A percentile compares a stretch with the other conserved stretches of the same genome.
Evolutionary conservation across 2,797 vertebrate species (phyloP).

Genomic region (Moxostoma hubbsi): DNA sequence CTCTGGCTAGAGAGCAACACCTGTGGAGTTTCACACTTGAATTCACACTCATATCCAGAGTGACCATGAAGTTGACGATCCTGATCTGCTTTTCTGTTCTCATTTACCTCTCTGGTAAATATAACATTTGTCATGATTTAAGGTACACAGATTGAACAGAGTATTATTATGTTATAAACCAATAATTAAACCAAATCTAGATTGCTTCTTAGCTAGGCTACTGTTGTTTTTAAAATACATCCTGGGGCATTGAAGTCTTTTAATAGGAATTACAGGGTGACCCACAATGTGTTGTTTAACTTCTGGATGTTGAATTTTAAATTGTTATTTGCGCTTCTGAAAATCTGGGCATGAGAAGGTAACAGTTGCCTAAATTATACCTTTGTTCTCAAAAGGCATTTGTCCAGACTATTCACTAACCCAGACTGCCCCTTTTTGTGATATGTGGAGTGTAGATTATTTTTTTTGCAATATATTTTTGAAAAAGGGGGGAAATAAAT

Average conservation of each 20-base stretch:
- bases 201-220: neutral
- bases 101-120: constrained; percentile 4
- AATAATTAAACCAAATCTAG: neutral
- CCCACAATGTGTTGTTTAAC: neutral
- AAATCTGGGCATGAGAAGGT: neutral
- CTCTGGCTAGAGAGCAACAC: neutral
- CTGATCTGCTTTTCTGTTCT: neutral
- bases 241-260: neutral
- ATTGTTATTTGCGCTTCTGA: neutral
- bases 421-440: neutral
- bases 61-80: neutral
- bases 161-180: neutral
- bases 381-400: neutral
- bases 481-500: neutral
- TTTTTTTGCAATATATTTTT: neutral
- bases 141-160: neutral
- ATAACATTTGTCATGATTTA: neutral
- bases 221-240: neutral
- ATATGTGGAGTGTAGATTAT: neutral
- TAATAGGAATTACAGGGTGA: neutral
- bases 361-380: neutral
- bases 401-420: neutral
- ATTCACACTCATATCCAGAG: neutral
- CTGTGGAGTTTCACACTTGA: neutral
- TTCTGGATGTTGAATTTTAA: neutral